Conservation (phyloP, 92 coral and sea anemone genomes). For the Nematostella vectensis region DNA sequence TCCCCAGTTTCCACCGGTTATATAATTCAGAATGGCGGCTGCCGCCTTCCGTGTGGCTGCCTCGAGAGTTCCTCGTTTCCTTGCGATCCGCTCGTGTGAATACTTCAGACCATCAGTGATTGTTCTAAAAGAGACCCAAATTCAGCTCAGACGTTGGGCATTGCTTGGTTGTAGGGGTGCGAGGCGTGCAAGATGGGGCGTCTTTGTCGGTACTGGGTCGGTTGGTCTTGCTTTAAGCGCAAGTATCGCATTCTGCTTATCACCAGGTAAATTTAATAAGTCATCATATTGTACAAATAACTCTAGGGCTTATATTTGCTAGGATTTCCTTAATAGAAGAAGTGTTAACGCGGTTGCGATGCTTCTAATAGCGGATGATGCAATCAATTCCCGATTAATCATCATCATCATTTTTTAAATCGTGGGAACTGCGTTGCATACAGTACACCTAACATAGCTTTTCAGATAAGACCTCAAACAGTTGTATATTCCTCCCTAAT, state of each 20-base stretch:
- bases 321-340: too few relatives aligned
- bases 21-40: slow-evolving; percentile 20
- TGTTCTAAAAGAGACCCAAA: slow-evolving; percentile 1
- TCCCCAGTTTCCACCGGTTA: too few relatives aligned
- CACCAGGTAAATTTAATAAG: slow-evolving; percentile 1
- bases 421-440: too few relatives aligned
- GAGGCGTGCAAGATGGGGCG: slow-evolving; percentile 1
- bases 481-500: too few relatives aligned
- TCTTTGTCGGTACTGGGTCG: slow-evolving; percentile 9
- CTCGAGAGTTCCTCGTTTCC: slow-evolving; percentile 25
- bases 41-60: slow-evolving; percentile 16
- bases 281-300: too few relatives aligned
- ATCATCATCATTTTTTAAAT: too few relatives aligned
- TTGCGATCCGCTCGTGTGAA: slow-evolving; percentile 1
- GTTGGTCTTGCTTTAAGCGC: slow-evolving; percentile 29
- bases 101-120: slow-evolving; percentile 1
- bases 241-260: slow-evolving; percentile 37
- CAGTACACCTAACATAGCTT: too few relatives aligned
- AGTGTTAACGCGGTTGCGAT: too few relatives aligned
- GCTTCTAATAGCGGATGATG: too few relatives aligned
- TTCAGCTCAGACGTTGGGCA: slow-evolving; percentile 1
- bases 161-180: neutral
- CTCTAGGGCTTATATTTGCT: too few relatives aligned
- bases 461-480: too few relatives aligned
- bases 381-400: too few relatives aligned